phyloP scores from a whole-genome alignment of 2,888 invertebrate genomes.

The Helicoverpa assulta region DNA sequence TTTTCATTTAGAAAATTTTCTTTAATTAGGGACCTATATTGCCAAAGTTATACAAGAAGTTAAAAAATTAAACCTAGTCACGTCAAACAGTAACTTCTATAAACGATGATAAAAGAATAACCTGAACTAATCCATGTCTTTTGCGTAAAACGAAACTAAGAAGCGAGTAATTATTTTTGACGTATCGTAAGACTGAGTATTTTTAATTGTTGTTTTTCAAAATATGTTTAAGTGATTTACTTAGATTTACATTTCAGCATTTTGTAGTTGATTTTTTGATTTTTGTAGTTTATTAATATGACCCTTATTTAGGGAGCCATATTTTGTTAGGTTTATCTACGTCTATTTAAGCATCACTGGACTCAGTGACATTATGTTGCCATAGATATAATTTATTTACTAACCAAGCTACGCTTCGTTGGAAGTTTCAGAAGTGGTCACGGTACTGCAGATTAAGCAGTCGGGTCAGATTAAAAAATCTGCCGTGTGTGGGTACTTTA shows the following conservation, averaged over 20 bases:
- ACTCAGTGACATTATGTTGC: too few species aligned
- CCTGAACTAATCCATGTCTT: slow-evolving; percentile 46
- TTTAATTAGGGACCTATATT: slow-evolving; percentile 30
- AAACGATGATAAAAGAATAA: slow-evolving; percentile 29
- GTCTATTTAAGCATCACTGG: slow-evolving; percentile 31
- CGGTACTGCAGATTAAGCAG: too few species aligned
- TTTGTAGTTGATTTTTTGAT: slow-evolving; percentile 56
- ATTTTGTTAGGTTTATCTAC: slow-evolving; percentile 2
- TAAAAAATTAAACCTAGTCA: slow-evolving; percentile 65
- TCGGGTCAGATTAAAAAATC: too few species aligned
- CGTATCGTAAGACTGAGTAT: slow-evolving; percentile 70
- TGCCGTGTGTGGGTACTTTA: too few species aligned
- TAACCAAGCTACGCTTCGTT: too few species aligned
- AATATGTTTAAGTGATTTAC: slow-evolving; percentile 58
- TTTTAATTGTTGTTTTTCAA: slow-evolving; percentile 60
- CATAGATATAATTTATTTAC: too few species aligned
- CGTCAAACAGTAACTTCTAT: slow-evolving; percentile 53
- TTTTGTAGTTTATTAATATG: slow-evolving; percentile 17
- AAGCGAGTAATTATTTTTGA: slow-evolving; percentile 59
- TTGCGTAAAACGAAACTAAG: slow-evolving; percentile 45
- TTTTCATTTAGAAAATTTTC: slow-evolving; percentile 16
- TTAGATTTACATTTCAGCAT: slow-evolving; percentile 61
- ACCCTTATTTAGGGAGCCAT: slow-evolving; percentile 6
- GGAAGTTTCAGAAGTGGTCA: too few species aligned
- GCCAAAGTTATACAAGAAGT: slow-evolving; percentile 52